Evolutionary conservation across 1,140 invertebrate genomes (phyloP).

Genomic region (Drosophila sechellia): DNA sequence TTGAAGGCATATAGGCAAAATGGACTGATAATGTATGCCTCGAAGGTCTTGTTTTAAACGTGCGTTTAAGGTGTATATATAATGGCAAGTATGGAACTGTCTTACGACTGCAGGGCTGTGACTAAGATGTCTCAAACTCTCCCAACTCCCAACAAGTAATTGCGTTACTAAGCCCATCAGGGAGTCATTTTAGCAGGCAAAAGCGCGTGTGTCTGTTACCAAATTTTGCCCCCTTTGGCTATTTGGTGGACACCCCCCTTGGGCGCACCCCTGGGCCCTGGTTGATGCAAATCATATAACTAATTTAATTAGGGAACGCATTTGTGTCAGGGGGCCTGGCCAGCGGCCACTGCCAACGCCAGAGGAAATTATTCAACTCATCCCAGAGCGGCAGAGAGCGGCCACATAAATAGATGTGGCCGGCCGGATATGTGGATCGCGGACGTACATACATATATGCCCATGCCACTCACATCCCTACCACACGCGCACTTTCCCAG

Average conservation of each 20-base stretch:
- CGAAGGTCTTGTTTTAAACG: not conserved
- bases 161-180: not conserved
- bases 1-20: not conserved
- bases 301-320: slow-evolving; percentile 53
- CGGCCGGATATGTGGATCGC: slow-evolving; percentile 5
- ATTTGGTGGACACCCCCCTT: not conserved
- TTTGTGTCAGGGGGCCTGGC: slow-evolving; percentile 43
- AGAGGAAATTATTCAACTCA: slow-evolving; percentile 43
- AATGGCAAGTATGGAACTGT: not conserved
- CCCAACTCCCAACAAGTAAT: not conserved
- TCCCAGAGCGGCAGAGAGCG: slow-evolving; percentile 20
- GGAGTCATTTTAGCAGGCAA: not conserved
- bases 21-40: not conserved
- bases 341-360: slow-evolving; percentile 19
- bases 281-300: slow-evolving; percentile 40
- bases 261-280: slow-evolving; percentile 2
- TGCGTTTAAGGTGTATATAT: not conserved
- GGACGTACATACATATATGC: not conserved
- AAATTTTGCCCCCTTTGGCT: not conserved
- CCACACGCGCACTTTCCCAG: not conserved
- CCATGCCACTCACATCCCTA: not conserved
- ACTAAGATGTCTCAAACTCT: no score
- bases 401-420: slow-evolving; percentile 25
- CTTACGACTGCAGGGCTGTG: no score
- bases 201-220: not conserved